Conservation (phyloP, 1,140 invertebrate species). For the Trichogramma pretiosum region DNA sequence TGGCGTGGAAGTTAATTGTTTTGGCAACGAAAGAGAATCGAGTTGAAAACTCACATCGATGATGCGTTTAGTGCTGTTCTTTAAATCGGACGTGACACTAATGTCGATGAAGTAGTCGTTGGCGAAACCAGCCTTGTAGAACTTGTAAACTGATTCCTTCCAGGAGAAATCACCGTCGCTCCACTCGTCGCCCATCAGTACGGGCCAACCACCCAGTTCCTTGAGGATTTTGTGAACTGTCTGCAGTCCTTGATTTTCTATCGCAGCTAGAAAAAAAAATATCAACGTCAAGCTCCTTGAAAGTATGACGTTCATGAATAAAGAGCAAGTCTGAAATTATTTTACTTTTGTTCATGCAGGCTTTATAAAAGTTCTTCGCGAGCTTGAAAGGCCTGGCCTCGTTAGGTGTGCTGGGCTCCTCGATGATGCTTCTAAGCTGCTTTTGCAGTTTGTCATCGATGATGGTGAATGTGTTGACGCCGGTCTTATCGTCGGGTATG, state of each 20-base stretch:
- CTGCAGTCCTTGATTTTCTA: conserved; percentile 62
- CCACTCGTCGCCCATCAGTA: conserved; percentile 72
- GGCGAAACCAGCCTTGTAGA: conserved; percentile 69
- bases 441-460: conserved; percentile 71
- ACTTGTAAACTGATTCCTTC: conserved; percentile 74
- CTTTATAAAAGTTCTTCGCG: conserved; percentile 66
- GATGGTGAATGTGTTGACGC: conserved; percentile 68
- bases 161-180: conserved; percentile 64
- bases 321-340: conserved; percentile 10
- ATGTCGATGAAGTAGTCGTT: conserved; percentile 91
- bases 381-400: conserved; percentile 65
- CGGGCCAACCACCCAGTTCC: conserved; percentile 83
- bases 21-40: not conserved
- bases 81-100: conserved; percentile 81
- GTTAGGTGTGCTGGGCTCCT: conserved; percentile 52
- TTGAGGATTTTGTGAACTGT: conserved; percentile 63
- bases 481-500: conserved; percentile 67
- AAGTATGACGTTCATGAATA: not conserved
- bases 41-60: conserved; percentile 66
- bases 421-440: conserved; percentile 65
- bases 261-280: conserved; percentile 49
- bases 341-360: conserved; percentile 80
- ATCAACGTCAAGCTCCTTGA: not conserved
- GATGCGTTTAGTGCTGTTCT: conserved; percentile 75
- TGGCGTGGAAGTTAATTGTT: not conserved